Evolutionary conservation across 1,140 invertebrate genomes (phyloP).

Genomic region (Rhizoglyphus robini): DNA sequence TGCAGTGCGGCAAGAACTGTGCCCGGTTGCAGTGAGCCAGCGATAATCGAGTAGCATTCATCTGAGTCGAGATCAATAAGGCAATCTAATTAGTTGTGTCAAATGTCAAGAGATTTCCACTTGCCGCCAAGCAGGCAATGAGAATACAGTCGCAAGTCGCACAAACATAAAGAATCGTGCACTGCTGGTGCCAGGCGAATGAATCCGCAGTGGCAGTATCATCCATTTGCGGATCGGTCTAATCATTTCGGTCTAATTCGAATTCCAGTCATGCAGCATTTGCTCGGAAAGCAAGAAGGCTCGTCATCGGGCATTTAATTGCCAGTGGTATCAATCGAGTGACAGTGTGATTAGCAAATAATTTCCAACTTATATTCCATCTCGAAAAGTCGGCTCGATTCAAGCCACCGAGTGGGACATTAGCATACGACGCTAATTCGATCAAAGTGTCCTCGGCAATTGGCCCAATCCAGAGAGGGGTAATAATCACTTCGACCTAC

Average conservation of each 20-base stretch:
- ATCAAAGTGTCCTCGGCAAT: no score
- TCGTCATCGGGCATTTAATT: not conserved
- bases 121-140: not conserved
- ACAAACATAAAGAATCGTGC: not conserved
- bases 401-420: not conserved
- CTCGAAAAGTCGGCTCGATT: no score
- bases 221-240: slow-evolving; percentile 3
- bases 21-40: no score
- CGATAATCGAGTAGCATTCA: no score
- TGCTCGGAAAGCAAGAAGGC: not conserved
- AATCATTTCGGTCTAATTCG: slow-evolving; percentile 1
- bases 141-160: not conserved
- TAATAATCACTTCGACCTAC: no score
- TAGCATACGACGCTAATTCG: no score
- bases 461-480: no score
- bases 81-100: slow-evolving; percentile 10
- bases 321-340: slow-evolving; percentile 7
- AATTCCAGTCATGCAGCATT: slow-evolving; percentile 1
- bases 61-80: no score
- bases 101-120: slow-evolving; percentile 9
- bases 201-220: not conserved
- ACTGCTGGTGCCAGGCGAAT: not conserved
- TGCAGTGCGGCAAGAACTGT: no score
- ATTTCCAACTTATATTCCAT: not conserved
- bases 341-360: not conserved